These are phyloP conservation scores for Prionace glauca DNA, from an alignment of 2,797 vertebrate species.

Conservation along the genomic window DNA sequence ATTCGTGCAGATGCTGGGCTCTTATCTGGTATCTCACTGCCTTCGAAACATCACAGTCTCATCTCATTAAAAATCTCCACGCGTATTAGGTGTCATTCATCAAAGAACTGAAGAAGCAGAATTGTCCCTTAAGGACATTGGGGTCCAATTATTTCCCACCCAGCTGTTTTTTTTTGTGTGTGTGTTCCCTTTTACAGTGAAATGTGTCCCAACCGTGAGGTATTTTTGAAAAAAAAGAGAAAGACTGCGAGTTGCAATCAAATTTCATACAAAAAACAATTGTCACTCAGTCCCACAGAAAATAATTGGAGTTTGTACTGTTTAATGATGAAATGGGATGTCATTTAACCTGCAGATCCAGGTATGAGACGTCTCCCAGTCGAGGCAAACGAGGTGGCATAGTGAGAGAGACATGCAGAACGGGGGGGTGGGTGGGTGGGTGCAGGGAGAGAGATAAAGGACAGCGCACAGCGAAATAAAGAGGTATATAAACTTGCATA, in stretches of 20 bases:
- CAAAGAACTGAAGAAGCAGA: constrained; percentile 31
- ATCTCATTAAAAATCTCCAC: constrained; percentile 31
- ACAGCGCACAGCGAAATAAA: not conserved
- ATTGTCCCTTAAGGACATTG: constrained; percentile 27
- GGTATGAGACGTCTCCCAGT: not conserved
- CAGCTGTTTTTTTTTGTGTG: not conserved
- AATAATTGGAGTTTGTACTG: constrained; percentile 7
- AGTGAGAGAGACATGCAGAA: not conserved
- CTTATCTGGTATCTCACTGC: not conserved
- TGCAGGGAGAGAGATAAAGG: not conserved
- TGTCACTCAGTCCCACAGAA: not conserved
- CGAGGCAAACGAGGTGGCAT: not conserved
- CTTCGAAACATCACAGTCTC: constrained; percentile 5
- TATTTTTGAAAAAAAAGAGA: not conserved
- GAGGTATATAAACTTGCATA: not conserved
- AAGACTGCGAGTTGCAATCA: too few species aligned
- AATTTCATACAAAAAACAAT: not conserved
- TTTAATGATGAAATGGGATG: not conserved
- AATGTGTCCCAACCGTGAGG: not conserved
- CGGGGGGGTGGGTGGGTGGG: not conserved
- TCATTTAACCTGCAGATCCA: not conserved
- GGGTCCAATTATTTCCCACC: constrained; percentile 34
- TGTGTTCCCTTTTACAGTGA: not conserved
- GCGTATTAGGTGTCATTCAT: constrained; percentile 30
- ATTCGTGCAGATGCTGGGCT: not conserved